Evolutionary conservation across 2,113 vertebrate genomes (phyloP).

Genomic region (Mesoclemmys tuberculata): DNA sequence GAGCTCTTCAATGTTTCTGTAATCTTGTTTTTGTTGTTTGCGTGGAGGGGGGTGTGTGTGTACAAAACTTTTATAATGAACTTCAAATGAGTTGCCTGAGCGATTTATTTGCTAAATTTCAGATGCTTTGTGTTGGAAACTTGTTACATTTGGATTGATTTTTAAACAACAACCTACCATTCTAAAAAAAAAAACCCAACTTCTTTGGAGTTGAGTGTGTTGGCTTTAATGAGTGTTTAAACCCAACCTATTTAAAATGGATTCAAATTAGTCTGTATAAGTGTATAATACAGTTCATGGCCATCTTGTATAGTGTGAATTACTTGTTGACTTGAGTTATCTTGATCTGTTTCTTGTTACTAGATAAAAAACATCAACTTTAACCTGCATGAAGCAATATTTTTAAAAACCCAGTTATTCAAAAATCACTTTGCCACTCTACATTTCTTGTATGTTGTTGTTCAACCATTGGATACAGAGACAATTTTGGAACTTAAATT

Average conservation of each 20-base stretch:
- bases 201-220: neutral
- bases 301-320: neutral
- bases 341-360: neutral
- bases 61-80: neutral
- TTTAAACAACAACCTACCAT: neutral
- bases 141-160: neutral
- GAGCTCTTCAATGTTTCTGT: conserved; percentile 20
- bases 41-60: neutral
- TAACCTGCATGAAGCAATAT: neutral
- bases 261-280: conserved; percentile 9
- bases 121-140: neutral
- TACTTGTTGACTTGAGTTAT: neutral
- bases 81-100: conserved; percentile 28
- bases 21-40: conserved; percentile 10
- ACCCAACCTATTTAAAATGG: neutral
- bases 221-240: neutral
- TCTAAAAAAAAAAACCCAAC: neutral
- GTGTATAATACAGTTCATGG: neutral
- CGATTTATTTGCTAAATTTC: neutral
- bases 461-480: neutral
- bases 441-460: neutral
- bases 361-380: neutral
- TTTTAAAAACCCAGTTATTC: neutral
- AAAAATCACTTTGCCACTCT: neutral
- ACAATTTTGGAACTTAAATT: neutral